phyloP scores from a whole-genome alignment of 2,113 vertebrate genomes.

The Podarcis raffonei region DNA sequence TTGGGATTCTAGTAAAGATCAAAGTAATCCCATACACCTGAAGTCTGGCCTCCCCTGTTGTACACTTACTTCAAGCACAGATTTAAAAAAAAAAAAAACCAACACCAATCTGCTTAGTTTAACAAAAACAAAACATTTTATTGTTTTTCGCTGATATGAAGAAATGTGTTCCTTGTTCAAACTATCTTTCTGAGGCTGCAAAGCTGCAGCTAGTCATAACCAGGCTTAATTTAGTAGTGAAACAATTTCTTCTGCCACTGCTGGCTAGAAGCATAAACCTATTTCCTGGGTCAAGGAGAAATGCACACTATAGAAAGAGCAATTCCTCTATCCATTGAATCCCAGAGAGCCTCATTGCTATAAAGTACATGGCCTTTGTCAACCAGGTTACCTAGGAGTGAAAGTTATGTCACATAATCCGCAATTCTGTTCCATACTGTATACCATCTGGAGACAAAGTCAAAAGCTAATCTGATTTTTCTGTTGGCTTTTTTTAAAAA shows the following conservation, averaged over 20 bases:
- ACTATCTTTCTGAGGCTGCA: conserved; percentile 36
- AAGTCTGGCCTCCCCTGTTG: background rate
- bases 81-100: too few relatives aligned
- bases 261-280: conserved; percentile 57
- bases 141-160: background rate
- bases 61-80: conserved; percentile 16
- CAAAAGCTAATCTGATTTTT: conserved; percentile 73
- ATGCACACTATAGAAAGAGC: conserved; percentile 58
- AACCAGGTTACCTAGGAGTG: conserved; percentile 68
- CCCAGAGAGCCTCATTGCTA: conserved; percentile 59
- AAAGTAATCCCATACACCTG: too few relatives aligned
- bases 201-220: conserved; percentile 57
- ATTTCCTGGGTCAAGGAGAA: conserved; percentile 68
- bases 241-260: conserved; percentile 50
- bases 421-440: conserved; percentile 55
- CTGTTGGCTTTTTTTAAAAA: background rate
- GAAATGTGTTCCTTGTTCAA: conserved; percentile 51
- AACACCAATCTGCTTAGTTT: too few relatives aligned
- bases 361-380: conserved; percentile 59
- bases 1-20: too few relatives aligned
- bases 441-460: conserved; percentile 70
- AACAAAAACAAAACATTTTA: background rate
- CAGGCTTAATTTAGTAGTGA: conserved; percentile 38
- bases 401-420: conserved; percentile 69
- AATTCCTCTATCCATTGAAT: conserved; percentile 64